Evolutionary conservation across 2,888 invertebrate genomes (phyloP).

Genomic region (Chrysolina americana): DNA sequence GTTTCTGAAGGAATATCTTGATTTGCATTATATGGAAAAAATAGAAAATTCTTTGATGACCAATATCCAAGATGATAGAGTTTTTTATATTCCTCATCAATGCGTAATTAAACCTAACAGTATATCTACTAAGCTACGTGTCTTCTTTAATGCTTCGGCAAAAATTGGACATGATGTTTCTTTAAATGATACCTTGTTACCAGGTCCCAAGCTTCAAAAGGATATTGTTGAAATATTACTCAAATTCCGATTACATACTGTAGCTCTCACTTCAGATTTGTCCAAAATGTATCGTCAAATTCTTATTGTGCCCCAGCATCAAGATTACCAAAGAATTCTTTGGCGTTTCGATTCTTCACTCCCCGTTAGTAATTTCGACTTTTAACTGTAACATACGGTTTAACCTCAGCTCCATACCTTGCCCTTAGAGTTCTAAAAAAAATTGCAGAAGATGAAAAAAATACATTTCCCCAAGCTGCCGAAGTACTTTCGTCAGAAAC

Average conservation of each 20-base stretch:
- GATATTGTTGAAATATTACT: not conserved
- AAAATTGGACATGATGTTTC: constrained; percentile 5
- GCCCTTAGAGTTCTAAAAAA: constrained; percentile 26
- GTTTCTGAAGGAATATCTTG: not conserved
- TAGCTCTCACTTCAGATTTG: constrained; percentile 18
- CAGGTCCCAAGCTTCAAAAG: constrained; percentile 16
- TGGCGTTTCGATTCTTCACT: not conserved
- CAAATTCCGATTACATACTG: constrained; percentile 12
- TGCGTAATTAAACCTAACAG: constrained; percentile 1
- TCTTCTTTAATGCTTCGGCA: constrained; percentile 26
- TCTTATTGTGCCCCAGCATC: not conserved
- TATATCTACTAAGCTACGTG: not conserved
- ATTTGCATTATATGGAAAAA: not conserved
- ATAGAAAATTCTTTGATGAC: not conserved
- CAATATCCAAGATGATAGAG: not conserved
- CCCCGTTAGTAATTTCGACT: not conserved
- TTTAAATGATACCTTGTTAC: not conserved
- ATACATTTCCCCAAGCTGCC: constrained; percentile 15
- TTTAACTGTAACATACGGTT: constrained; percentile 17
- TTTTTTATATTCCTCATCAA: constrained; percentile 11
- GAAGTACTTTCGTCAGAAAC: constrained; percentile 7
- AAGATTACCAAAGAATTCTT: constrained; percentile 1
- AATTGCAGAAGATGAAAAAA: constrained; percentile 19
- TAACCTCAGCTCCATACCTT: constrained; percentile 26
- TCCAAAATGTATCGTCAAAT: constrained; percentile 17